Evolutionary conservation across 2,888 invertebrate genomes (phyloP).

Genomic region (Empis livida): DNA sequence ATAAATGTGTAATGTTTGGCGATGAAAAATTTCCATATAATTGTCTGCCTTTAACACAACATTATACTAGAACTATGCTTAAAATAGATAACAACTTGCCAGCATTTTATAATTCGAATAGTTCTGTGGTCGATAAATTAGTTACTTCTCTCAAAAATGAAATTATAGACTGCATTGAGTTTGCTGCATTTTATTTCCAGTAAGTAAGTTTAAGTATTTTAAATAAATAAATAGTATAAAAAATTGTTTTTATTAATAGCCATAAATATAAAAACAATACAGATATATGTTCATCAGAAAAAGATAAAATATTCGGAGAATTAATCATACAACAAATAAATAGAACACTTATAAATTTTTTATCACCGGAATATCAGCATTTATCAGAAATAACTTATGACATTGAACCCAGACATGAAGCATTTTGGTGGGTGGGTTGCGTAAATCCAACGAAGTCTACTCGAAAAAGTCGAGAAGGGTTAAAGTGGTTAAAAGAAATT

Average conservation of each 20-base stretch:
- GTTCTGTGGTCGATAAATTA: slow-evolving; percentile 38
- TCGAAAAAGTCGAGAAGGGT: slow-evolving; percentile 34
- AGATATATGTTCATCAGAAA: slow-evolving; percentile 14
- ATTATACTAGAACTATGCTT: slow-evolving; percentile 66
- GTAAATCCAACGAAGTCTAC: slow-evolving; percentile 42
- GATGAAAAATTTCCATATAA: slow-evolving; percentile 53
- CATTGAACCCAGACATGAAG: slow-evolving; percentile 64
- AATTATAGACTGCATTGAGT: slow-evolving; percentile 50
- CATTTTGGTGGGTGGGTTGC: slow-evolving; percentile 76
- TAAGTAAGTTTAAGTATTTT: too few relatives aligned
- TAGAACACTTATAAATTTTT: slow-evolving; percentile 47
- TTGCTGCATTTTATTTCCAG: slow-evolving; percentile 46
- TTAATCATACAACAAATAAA: slow-evolving; percentile 54
- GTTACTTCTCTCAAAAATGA: slow-evolving; percentile 42
- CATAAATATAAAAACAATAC: not conserved
- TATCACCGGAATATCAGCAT: slow-evolving; percentile 47
- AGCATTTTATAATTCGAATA: slow-evolving; percentile 35
- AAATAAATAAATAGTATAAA: too few relatives aligned
- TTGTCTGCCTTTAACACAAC: slow-evolving; percentile 54
- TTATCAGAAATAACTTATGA: slow-evolving; percentile 50
- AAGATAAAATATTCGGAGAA: slow-evolving; percentile 22
- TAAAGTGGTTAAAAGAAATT: slow-evolving; percentile 34
- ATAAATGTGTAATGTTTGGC: slow-evolving; percentile 45
- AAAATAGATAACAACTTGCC: slow-evolving; percentile 47
- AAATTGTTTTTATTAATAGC: not conserved